Conservation (phyloP, 2,888 invertebrate genomes). For the Leptopterna dolabrata region DNA sequence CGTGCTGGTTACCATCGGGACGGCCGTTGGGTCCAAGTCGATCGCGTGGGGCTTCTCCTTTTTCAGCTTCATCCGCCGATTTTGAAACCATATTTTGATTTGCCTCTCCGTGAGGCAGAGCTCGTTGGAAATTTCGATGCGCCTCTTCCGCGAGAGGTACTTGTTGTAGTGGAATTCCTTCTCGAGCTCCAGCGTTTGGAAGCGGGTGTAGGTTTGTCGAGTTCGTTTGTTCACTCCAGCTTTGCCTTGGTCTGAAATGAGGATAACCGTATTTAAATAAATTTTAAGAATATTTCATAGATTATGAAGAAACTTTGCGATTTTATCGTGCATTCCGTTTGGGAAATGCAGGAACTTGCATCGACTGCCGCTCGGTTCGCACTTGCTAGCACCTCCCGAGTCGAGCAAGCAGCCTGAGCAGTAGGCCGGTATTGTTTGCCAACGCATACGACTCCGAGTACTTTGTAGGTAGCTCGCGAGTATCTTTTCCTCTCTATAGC, state of each 20-base stretch:
- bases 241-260: conserved; percentile 88
- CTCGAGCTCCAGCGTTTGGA: conserved; percentile 96
- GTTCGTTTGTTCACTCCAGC: conserved; percentile 94
- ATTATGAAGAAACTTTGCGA: neutral
- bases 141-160: conserved; percentile 93
- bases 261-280: neutral
- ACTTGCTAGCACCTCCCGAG: too few species aligned
- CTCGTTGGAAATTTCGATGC: conserved; percentile 96
- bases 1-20: conserved; percentile 57
- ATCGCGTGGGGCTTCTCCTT: conserved; percentile 79
- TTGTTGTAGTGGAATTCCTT: conserved; percentile 99
- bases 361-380: too few species aligned
- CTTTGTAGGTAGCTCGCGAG: too few species aligned
- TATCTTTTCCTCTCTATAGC: too few species aligned
- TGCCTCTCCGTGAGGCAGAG: conserved; percentile 96
- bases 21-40: conserved; percentile 40
- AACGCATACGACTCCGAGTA: too few species aligned
- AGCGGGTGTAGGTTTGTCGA: conserved; percentile 83
- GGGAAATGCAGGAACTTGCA: too few species aligned
- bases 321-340: too few species aligned
- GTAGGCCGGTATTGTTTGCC: too few species aligned
- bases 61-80: conserved; percentile 99
- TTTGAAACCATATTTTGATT: conserved; percentile 99
- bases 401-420: too few species aligned
- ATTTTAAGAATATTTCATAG: neutral